Percentiles rank a stretch among this genome's conserved stretches.
These are phyloP conservation scores for Anas platyrhynchos DNA, from an alignment of 2,113 vertebrate species.

Conservation along the genomic window DNA sequence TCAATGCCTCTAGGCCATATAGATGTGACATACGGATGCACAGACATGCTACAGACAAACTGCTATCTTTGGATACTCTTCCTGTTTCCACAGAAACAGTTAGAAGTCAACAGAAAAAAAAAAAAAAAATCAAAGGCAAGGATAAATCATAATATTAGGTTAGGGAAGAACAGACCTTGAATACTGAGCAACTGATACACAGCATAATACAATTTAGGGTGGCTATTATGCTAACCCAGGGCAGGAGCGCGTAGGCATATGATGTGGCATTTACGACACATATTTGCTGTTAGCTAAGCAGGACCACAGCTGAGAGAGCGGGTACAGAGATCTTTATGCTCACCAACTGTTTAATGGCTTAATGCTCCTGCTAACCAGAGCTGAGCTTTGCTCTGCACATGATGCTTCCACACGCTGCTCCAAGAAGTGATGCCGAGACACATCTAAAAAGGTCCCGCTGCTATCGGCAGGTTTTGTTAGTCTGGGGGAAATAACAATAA, in stretches of 20 bases:
- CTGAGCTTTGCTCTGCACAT: not conserved
- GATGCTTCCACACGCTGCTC: accelerated
- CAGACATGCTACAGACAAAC: slow-evolving; percentile 45
- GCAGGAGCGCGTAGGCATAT: slow-evolving; percentile 8
- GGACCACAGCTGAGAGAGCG: slow-evolving; percentile 5
- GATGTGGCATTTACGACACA: slow-evolving; percentile 1
- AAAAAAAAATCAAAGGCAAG: slow-evolving; percentile 38
- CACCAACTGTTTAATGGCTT: not conserved
- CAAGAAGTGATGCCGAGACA: not conserved
- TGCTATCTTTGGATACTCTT: not conserved
- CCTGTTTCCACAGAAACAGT: slow-evolving; percentile 63
- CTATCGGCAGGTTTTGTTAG: not conserved
- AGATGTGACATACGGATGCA: slow-evolving; percentile 40
- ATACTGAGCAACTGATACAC: slow-evolving; percentile 57
- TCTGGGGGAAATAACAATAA: not conserved
- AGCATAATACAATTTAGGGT: slow-evolving; percentile 58
- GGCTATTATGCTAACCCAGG: slow-evolving; percentile 46
- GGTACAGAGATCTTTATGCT: not conserved
- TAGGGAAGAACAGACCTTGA: slow-evolving; percentile 58
- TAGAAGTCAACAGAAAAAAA: slow-evolving; percentile 66
- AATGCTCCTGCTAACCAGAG: not conserved
- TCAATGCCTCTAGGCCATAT: slow-evolving; percentile 17
- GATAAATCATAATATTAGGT: slow-evolving; percentile 73
- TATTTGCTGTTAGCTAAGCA: slow-evolving; percentile 18
- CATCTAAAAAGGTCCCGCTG: not conserved